These are phyloP conservation scores for Sinocyclocheilus maitianheensis DNA, from an alignment of 2,113 vertebrate species.

Conservation along the genomic window DNA sequence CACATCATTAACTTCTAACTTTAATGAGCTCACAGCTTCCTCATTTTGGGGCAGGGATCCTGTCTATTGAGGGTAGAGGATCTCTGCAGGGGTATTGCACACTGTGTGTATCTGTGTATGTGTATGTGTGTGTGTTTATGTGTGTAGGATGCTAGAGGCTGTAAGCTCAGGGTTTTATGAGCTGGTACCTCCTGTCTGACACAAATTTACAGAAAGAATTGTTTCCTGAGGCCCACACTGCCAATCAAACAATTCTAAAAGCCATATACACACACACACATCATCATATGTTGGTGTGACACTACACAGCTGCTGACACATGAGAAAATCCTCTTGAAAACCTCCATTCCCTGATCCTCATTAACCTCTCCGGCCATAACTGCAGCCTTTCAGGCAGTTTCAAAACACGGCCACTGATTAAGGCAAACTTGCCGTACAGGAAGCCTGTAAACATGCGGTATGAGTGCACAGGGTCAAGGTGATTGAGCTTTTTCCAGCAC, in stretches of 20 bases:
- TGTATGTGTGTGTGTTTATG: constrained; percentile 31
- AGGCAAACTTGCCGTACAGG: neutral
- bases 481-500: constrained; percentile 21
- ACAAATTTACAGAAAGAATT: constrained; percentile 35
- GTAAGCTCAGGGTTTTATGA: constrained; percentile 51
- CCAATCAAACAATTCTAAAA: constrained; percentile 38
- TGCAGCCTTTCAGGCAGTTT: constrained; percentile 23
- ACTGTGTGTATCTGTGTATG: constrained; percentile 31
- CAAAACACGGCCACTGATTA: constrained; percentile 45
- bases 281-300: neutral
- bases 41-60: constrained; percentile 37
- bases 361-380: constrained; percentile 49
- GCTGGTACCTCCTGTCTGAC: constrained; percentile 54
- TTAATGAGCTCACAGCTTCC: constrained; percentile 49
- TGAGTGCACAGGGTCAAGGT: constrained; percentile 6
- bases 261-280: neutral
- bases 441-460: constrained; percentile 12
- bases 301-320: constrained; percentile 6
- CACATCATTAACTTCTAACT: constrained; percentile 51
- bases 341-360: constrained; percentile 39
- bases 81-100: constrained; percentile 37
- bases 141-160: constrained; percentile 36
- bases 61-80: constrained; percentile 49
- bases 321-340: constrained; percentile 22
- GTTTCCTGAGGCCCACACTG: constrained; percentile 41